These are phyloP conservation scores for Haliclona indistincta DNA, from an alignment of 37 sponge, comb jelly and placozoan genomes.

Conservation along the genomic window DNA sequence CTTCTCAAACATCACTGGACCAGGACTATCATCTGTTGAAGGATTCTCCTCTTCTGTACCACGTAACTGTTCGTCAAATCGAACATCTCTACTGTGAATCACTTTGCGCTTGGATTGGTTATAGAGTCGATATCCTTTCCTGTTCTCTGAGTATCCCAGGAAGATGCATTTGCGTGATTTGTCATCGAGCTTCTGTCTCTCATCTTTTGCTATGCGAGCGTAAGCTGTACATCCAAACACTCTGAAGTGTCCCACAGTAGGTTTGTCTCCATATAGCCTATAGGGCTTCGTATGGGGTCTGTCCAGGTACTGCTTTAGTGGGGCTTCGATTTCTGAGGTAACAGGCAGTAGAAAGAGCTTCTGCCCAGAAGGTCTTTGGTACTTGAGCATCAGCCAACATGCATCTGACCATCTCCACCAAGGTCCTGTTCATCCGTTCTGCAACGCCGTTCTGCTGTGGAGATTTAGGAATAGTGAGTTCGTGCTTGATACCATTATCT, in stretches of 20 bases:
- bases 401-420: slow-evolving; percentile 23
- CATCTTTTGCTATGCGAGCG: slow-evolving; percentile 19
- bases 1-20: too few relatives aligned
- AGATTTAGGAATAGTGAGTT: slow-evolving; percentile 23
- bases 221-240: slow-evolving; percentile 24
- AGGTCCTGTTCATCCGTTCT: slow-evolving; percentile 30
- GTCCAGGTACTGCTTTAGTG: slow-evolving; percentile 10
- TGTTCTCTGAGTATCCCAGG: slow-evolving; percentile 20
- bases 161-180: slow-evolving; percentile 22
- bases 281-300: slow-evolving; percentile 32
- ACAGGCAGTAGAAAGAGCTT: slow-evolving; percentile 16
- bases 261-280: slow-evolving; percentile 1
- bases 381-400: slow-evolving; percentile 34
- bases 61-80: slow-evolving; percentile 9
- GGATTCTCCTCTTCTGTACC: not conserved
- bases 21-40: too few relatives aligned
- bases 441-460: slow-evolving; percentile 36
- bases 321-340: slow-evolving; percentile 36
- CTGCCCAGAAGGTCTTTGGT: slow-evolving; percentile 27
- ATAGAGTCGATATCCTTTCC: slow-evolving; percentile 33
- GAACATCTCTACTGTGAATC: slow-evolving; percentile 23
- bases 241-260: slow-evolving; percentile 18
- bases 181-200: slow-evolving; percentile 20
- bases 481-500: slow-evolving; percentile 16
- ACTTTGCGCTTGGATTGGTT: slow-evolving; percentile 9